Base-by-base conservation (phyloP, 2,888 invertebrate species). In the Caenorhabditis sp. region DNA sequence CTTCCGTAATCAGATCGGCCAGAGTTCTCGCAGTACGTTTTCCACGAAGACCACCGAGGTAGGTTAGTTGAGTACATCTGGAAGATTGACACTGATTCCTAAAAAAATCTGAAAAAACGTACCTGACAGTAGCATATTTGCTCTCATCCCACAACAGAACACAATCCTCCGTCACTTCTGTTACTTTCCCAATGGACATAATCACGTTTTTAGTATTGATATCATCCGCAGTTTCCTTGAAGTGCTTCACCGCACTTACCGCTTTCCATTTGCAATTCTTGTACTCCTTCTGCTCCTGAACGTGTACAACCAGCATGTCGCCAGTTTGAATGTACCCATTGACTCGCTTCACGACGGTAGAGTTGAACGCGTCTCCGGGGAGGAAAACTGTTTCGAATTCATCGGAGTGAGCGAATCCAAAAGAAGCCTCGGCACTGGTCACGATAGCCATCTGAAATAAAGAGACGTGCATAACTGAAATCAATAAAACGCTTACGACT, bases 291-390 rank as follows among this genome's bases (percentile, higher is more conserved):
- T 82, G 82, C 8, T 53, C 60, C 35, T 78, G 68, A 20, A 77
- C n/a, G 13, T 9, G 32, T 8, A 82, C 28, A 2, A 64, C 20
- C 13, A 82, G 2, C 1, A 22, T 9, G 53, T 58, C 47, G 22
- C 53, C 61, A 0, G 15, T 2, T 1, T 15, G 11, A 22, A 67
- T 35, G 37, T 83, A 55, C 18, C 18, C 6, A 5, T 44, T 15
- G 9, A 83, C 55, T 13, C 51, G 13, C 22, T 18, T 53, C 1
- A 71, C 71, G 13, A 56, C 47, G 0, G 4, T 32, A 0, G 37
- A 4, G 18, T 67, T 56, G 50, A 83, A 83, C 0, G 83, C 80
- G 20, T 61, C 71, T 13, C 83, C 83, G 1, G 83, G 83, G 1
- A 83, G 26, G 50, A 83, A 83, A 0, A 83, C 60, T 0, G 68